Evolutionary conservation across 2,113 vertebrate species (phyloP).

Genomic region (Canis aureus): DNA sequence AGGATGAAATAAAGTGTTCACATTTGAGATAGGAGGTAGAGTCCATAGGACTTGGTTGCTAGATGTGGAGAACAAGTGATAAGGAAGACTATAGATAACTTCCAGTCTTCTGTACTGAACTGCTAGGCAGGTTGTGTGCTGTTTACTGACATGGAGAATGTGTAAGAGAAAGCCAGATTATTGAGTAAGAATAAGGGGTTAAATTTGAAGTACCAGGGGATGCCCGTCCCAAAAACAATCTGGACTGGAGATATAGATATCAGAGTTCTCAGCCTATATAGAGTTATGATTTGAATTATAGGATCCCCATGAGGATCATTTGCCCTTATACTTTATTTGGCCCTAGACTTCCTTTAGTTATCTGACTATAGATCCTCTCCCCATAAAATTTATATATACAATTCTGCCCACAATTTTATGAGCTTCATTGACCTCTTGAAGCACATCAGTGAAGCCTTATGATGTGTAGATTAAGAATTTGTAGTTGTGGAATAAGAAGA

Average conservation of each 20-base stretch:
- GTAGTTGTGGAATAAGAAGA: slow-evolving; percentile 49
- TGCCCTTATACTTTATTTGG: slow-evolving; percentile 39
- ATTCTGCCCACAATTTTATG: slow-evolving; percentile 24
- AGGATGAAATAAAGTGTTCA: slow-evolving; percentile 26
- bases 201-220: not conserved
- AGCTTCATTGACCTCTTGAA: slow-evolving; percentile 32
- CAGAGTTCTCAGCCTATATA: not conserved
- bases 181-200: not conserved
- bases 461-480: slow-evolving; percentile 7
- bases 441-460: not conserved
- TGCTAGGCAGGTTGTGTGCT: not conserved
- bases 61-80: not conserved
- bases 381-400: slow-evolving; percentile 10
- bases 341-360: not conserved
- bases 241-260: not conserved
- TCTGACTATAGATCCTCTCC: not conserved
- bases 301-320: not conserved
- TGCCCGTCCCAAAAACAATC: not conserved
- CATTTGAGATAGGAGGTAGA: slow-evolving; percentile 1
- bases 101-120: not conserved
- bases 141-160: slow-evolving; percentile 7
- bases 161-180: not conserved
- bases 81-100: not conserved
- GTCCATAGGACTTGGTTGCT: not conserved
- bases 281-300: slow-evolving; percentile 45